phyloP scores from a whole-genome alignment of 1,140 invertebrate species.

The Ptiloglossa arizonensis region DNA sequence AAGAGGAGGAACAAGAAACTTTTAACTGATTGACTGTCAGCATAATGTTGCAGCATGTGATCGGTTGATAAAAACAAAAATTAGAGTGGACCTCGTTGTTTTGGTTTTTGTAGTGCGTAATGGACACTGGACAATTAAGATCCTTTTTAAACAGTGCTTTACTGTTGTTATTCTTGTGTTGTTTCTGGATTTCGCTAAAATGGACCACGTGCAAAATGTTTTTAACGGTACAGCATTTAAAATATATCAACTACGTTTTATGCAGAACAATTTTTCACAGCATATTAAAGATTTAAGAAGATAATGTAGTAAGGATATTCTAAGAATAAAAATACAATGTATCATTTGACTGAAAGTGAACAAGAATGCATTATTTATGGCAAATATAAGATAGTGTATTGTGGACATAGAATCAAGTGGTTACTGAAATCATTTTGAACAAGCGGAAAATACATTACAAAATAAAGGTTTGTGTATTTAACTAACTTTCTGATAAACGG shows the following conservation, averaged over 20 bases:
- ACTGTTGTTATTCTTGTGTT: slow-evolving; percentile 60
- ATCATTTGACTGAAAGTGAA: slow-evolving; percentile 28
- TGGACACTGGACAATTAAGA: slow-evolving; percentile 53
- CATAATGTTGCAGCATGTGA: slow-evolving; percentile 43
- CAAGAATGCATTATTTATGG: slow-evolving; percentile 40
- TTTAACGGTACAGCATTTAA: slow-evolving; percentile 58
- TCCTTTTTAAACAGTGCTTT: slow-evolving; percentile 61
- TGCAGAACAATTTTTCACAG: slow-evolving; percentile 66
- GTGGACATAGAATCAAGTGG: slow-evolving; percentile 16
- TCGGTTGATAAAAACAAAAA: slow-evolving; percentile 50
- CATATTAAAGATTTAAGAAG: slow-evolving; percentile 55
- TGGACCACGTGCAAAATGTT: slow-evolving; percentile 53
- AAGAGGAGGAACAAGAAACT: slow-evolving; percentile 42
- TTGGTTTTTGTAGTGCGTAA: slow-evolving; percentile 61
- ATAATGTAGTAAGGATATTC: slow-evolving; percentile 57
- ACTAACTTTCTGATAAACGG: slow-evolving; percentile 10
- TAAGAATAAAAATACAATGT: slow-evolving; percentile 45
- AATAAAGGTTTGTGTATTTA: slow-evolving; percentile 28
- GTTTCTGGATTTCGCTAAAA: slow-evolving; percentile 58
- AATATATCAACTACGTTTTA: slow-evolving; percentile 64
- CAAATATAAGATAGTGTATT: slow-evolving; percentile 24
- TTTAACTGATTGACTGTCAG: slow-evolving; percentile 47
- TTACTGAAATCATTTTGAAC: slow-evolving; percentile 20
- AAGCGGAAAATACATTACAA: slow-evolving; percentile 12
- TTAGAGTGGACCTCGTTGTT: slow-evolving; percentile 54